These are phyloP conservation scores for Sipha maydis DNA, from an alignment of 2,888 invertebrate genomes.

Conservation along the genomic window DNA sequence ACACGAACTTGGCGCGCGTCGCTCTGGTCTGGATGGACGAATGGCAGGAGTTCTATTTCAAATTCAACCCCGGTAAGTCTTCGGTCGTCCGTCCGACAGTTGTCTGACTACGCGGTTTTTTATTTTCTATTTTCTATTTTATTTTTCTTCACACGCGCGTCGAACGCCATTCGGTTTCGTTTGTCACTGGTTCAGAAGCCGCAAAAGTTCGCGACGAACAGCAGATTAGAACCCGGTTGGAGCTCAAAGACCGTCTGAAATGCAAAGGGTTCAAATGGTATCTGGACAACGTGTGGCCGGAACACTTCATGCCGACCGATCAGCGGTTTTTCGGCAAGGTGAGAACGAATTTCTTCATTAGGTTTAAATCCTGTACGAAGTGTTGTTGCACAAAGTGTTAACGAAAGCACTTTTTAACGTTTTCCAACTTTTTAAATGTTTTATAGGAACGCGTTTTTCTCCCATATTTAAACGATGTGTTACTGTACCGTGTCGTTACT, in stretches of 20 bases:
- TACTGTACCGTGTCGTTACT: too few relatives aligned
- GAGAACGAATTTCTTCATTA: background rate
- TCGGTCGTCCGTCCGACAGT: too few relatives aligned
- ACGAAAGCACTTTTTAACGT: too few relatives aligned
- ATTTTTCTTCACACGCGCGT: too few relatives aligned
- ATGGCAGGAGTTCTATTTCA: constrained; percentile 92
- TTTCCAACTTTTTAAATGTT: too few relatives aligned
- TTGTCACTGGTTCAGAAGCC: constrained; percentile 71
- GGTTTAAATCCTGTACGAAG: background rate
- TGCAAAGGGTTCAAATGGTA: constrained; percentile 84
- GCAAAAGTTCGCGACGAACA: constrained; percentile 73
- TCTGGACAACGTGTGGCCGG: constrained; percentile 92
- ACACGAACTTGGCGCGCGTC: constrained; percentile 90
- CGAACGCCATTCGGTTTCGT: too few relatives aligned
- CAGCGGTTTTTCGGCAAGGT: constrained; percentile 83
- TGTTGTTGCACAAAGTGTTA: too few relatives aligned
- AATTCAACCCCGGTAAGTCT: constrained; percentile 76
- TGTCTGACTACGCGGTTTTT: too few relatives aligned
- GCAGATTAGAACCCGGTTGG: constrained; percentile 73
- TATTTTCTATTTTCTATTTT: too few relatives aligned
- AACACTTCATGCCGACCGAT: constrained; percentile 91
- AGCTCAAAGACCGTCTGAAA: constrained; percentile 69
- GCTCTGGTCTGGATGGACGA: constrained; percentile 99
- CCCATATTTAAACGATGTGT: background rate
- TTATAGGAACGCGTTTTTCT: too few relatives aligned